phyloP scores from a whole-genome alignment of 2,797 vertebrate species.

The Pogonophryne albipinna region DNA sequence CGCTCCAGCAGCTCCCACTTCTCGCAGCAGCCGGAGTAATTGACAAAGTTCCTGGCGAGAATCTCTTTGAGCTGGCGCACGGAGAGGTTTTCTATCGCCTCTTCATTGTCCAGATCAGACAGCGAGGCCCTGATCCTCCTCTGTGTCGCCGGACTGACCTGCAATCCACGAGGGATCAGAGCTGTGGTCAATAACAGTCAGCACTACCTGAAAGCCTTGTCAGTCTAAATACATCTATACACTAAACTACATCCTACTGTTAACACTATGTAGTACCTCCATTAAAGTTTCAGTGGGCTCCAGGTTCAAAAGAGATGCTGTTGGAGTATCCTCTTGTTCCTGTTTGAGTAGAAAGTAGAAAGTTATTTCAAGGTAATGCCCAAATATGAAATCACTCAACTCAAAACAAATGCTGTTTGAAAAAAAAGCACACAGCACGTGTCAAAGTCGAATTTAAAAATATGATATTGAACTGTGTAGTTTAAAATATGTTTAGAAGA shows the following conservation, averaged over 20 bases:
- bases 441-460: neutral
- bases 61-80: slow-evolving; percentile 98
- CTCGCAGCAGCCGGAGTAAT: slow-evolving; percentile 98
- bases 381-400: neutral
- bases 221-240: neutral
- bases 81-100: slow-evolving; percentile 93
- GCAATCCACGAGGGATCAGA: slow-evolving; percentile 22
- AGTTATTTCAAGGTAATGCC: slow-evolving; percentile 1
- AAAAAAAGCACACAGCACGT: too few species aligned
- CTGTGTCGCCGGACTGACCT: slow-evolving; percentile 90
- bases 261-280: slow-evolving; percentile 67
- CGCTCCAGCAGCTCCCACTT: slow-evolving; percentile 99
- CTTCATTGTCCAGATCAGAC: slow-evolving; percentile 92
- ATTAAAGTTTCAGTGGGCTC: slow-evolving; percentile 77
- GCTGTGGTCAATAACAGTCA: slow-evolving; percentile 3
- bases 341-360: slow-evolving; percentile 46
- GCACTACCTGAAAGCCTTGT: neutral
- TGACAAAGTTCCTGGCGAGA: slow-evolving; percentile 96
- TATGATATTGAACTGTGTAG: neutral
- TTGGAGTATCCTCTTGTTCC: slow-evolving; percentile 80
- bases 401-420: neutral
- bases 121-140: slow-evolving; percentile 92
- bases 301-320: slow-evolving; percentile 84
- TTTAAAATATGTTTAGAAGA: neutral
- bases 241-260: neutral